phyloP scores from a whole-genome alignment of 2,113 vertebrate genomes.

The Natator depressus region DNA sequence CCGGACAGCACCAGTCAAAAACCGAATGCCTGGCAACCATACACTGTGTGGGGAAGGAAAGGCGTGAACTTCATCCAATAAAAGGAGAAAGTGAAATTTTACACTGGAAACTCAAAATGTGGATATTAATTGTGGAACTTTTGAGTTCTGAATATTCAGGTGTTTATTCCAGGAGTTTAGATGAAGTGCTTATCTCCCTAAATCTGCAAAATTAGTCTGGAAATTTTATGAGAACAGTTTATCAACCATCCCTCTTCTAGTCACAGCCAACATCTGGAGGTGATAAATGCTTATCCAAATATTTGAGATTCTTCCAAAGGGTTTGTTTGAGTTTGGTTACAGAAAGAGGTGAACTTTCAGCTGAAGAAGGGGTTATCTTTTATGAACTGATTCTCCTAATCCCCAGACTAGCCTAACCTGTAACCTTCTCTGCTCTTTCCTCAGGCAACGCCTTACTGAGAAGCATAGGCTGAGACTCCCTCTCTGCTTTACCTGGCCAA shows the following conservation, averaged over 20 bases:
- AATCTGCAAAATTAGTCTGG: background rate
- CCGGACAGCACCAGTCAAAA: too few relatives aligned
- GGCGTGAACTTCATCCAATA: background rate
- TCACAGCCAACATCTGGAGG: background rate
- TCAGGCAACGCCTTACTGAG: too few relatives aligned
- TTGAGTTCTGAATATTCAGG: background rate
- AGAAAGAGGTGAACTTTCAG: fast-evolving
- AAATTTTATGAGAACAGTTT: background rate
- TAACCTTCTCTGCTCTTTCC: background rate
- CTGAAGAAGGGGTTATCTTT: background rate
- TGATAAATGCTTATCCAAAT: background rate
- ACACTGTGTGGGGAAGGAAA: background rate
- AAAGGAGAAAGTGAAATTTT: background rate
- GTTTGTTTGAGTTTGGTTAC: fast-evolving
- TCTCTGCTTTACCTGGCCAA: background rate
- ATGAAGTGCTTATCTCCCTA: background rate
- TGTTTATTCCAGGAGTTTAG: background rate
- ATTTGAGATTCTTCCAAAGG: background rate
- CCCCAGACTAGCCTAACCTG: fast-evolving
- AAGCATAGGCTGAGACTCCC: background rate
- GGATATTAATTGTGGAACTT: background rate
- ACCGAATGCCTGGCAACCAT: too few relatives aligned
- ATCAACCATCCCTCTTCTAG: background rate
- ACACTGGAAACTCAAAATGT: background rate
- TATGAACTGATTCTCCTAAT: background rate